Conservation (phyloP, 2,888 invertebrate genomes). For the Gastracanthus pulcherrimus region DNA sequence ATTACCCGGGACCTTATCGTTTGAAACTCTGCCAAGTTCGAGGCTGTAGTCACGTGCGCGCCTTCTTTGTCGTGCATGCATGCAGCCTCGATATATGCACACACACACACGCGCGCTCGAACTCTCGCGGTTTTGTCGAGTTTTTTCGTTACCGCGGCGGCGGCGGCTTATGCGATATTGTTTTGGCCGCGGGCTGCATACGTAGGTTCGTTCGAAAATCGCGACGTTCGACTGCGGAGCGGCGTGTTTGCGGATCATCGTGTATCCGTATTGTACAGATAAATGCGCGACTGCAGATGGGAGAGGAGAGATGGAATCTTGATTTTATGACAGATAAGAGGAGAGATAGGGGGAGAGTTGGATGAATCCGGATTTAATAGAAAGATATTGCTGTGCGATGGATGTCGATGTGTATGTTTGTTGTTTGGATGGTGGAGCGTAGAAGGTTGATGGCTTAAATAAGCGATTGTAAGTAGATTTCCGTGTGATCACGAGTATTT, state of each 20-base stretch:
- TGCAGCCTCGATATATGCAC: background rate
- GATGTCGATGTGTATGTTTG: too few relatives aligned
- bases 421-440: too few relatives aligned
- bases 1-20: constrained; percentile 32
- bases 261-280: too few relatives aligned
- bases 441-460: background rate
- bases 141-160: background rate
- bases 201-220: too few relatives aligned
- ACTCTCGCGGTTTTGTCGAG: background rate
- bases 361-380: background rate
- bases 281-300: background rate
- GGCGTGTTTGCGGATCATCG: too few relatives aligned
- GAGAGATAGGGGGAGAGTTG: background rate
- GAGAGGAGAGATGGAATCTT: background rate
- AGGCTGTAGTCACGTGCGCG: background rate
- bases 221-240: too few relatives aligned
- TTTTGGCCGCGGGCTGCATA: too few relatives aligned
- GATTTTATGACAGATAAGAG: background rate
- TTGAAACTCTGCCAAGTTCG: constrained; percentile 36
- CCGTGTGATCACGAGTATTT: background rate
- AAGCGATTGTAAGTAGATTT: background rate
- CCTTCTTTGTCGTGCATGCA: too few relatives aligned
- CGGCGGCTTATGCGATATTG: too few relatives aligned
- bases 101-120: background rate
- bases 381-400: background rate